These are phyloP conservation scores for Notiomystis cincta DNA, from an alignment of 2,113 vertebrate species.

Conservation along the genomic window DNA sequence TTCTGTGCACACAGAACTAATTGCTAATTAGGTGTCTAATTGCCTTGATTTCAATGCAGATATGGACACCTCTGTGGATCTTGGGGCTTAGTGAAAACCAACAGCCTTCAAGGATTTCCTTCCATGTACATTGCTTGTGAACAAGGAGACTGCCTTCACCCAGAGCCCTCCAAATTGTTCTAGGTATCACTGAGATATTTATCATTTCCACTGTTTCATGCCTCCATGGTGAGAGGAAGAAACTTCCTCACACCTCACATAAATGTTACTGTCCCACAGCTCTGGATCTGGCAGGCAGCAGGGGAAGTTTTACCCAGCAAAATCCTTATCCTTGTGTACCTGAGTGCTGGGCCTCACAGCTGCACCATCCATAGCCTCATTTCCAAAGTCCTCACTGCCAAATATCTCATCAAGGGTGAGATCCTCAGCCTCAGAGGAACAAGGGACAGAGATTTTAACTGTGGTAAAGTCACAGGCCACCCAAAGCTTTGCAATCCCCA, in stretches of 20 bases:
- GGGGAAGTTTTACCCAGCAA: neutral
- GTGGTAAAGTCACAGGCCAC: neutral
- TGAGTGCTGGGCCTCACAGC: neutral
- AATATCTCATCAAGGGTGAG: neutral
- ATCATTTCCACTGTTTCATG: neutral
- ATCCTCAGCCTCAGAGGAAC: neutral
- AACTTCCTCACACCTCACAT: neutral
- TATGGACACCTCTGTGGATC: neutral
- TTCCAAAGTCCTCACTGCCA: neutral
- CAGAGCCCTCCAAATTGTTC: neutral
- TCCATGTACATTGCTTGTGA: accelerated
- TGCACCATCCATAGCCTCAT: neutral
- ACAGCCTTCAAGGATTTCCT: neutral
- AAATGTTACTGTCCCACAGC: neutral
- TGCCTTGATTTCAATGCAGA: neutral
- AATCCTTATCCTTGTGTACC: neutral
- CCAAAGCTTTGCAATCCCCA: neutral
- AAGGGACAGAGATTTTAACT: neutral
- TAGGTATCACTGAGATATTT: neutral
- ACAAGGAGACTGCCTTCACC: neutral
- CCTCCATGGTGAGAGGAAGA: neutral
- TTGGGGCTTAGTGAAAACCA: neutral
- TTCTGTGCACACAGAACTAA: neutral
- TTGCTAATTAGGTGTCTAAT: neutral
- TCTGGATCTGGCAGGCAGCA: neutral